Base-by-base conservation (phyloP, 2,797 vertebrate genomes). In the Poecilia picta region DNA sequence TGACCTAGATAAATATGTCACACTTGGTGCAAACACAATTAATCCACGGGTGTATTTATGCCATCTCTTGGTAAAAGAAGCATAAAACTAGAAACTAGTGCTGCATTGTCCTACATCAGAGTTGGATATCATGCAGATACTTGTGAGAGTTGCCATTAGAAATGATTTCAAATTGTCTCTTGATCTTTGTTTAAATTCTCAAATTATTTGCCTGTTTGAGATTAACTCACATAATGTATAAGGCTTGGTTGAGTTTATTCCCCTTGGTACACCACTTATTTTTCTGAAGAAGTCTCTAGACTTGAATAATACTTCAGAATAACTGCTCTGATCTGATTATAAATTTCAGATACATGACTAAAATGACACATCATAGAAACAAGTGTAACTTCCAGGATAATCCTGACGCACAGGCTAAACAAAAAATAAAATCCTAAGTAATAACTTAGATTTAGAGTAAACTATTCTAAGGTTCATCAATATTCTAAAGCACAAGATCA, bases 401-500 rank as follows among this genome's bases (percentile, higher is more conserved):
- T 28, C 5, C n/a, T 71, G 41, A n/a, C 2, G 8, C 49, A 51
- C 49, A 51, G 7, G 7, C 8, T 23, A 8, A 23, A 51, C 49
- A 51, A 51, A 51, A 16, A 45, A 8, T 71, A 45, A 71, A 71
- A n/a, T 23, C 16, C 4, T 45, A 13, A 28, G 13, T 28, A 46
- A 28, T 6, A 46, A 46, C 13, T 28, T 46, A 16, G 10, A 18
- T 72, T 45, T 31, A 45, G 43, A 8, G 6, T 45, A 72, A 41
- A 28, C 25, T 2, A 0, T 45, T 71, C 23, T 45, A 71, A 8
- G 25, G 15, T 46, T 75, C 33, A 71, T 45, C 33, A 77, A 74
- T 62, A 20, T 83, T 83, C 45, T 73, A 7, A 80, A 71, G 71
- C 43, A 74, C 74, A n/a, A 77, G 72, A 53, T 2, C 64, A 53